Percentiles rank a stretch among this genome's conserved stretches.
Evolutionary conservation across 2,113 vertebrate species (phyloP).

Genomic region (Corynorhinus townsendii): DNA sequence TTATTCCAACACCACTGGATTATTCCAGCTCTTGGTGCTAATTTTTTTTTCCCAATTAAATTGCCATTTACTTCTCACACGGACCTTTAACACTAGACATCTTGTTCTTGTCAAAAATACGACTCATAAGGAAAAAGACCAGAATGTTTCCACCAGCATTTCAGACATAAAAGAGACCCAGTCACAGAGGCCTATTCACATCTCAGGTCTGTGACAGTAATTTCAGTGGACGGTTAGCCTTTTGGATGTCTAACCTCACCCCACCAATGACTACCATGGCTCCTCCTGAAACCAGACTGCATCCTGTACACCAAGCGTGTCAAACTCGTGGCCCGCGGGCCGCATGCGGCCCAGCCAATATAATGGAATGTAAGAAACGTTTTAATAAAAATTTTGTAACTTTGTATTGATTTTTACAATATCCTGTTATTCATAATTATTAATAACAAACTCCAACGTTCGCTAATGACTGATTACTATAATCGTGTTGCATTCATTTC

Average conservation of each 20-base stretch:
- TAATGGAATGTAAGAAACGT: no score
- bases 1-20: conserved; percentile 80
- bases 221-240: not conserved
- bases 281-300: conserved; percentile 57
- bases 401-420: no score
- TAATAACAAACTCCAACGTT: no score
- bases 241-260: conserved; percentile 17
- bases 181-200: not conserved
- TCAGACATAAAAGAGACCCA: not conserved
- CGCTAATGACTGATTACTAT: no score
- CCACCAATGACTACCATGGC: not conserved
- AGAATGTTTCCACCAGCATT: conserved; percentile 47
- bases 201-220: conserved; percentile 30
- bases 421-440: no score
- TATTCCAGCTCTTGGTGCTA: conserved; percentile 76
- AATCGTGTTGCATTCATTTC: no score
- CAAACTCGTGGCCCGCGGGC: no score
- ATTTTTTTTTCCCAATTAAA: conserved; percentile 76
- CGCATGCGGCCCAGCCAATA: no score
- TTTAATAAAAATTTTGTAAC: no score
- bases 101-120: conserved; percentile 70
- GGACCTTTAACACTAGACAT: conserved; percentile 73
- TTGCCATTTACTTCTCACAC: conserved; percentile 66
- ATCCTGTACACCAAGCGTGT: not conserved
- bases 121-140: conserved; percentile 54